These are phyloP conservation scores for Temnothorax nylanderi DNA, from an alignment of 1,140 invertebrate species.

Conservation along the genomic window DNA sequence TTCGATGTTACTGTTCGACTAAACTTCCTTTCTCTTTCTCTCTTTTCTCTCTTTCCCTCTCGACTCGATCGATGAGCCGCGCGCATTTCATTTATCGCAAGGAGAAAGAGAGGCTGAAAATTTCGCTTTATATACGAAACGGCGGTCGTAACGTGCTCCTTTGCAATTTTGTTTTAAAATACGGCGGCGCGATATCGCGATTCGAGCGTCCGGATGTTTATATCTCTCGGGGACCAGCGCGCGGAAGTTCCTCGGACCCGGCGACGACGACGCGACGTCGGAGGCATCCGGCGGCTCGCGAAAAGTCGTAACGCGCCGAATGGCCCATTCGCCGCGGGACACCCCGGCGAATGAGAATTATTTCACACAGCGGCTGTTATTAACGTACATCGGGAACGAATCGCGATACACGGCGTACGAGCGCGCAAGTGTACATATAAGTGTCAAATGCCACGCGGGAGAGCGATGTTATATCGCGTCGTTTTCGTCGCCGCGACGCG, in stretches of 20 bases:
- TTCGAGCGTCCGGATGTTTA: constrained; percentile 28
- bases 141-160: not conserved
- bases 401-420: not conserved
- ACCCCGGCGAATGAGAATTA: constrained; percentile 41
- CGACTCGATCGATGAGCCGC: not conserved
- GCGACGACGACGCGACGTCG: too few relatives aligned
- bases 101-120: constrained; percentile 32
- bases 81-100: constrained; percentile 18
- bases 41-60: not conserved
- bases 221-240: not conserved
- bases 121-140: constrained; percentile 26
- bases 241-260: not conserved
- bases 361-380: constrained; percentile 26
- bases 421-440: not conserved
- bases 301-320: constrained; percentile 47
- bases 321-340: constrained; percentile 1
- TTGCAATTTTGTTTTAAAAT: constrained; percentile 36
- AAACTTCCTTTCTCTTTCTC: not conserved
- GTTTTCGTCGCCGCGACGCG: constrained; percentile 11
- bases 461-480: not conserved
- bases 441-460: not conserved
- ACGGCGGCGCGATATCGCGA: constrained; percentile 8
- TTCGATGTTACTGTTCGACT: constrained; percentile 8
- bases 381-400: constrained; percentile 43
- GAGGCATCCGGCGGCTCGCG: not conserved